Evolutionary conservation across 2,888 invertebrate species (phyloP), one percentile per base, ranked within the genome.

Genomic region (Monopis laevigella): DNA sequence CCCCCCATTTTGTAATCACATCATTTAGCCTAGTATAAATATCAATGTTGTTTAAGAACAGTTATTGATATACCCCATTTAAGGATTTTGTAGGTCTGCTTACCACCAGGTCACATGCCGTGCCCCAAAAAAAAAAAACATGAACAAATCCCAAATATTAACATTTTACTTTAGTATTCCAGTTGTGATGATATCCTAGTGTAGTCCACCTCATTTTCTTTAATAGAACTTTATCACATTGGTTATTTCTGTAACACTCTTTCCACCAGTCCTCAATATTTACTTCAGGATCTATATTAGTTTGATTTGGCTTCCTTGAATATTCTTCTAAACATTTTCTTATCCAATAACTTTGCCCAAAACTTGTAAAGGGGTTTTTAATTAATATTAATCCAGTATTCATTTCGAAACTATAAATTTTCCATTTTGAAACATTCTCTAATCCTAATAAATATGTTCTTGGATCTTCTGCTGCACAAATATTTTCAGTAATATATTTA

Each of bases 181-280:
- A 99, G 65, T 99, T 89, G 69, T 99, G 97, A 71, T 99, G 98
- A 63, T 97, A 98, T 10, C 99, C 99, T 24, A 98, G 70, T 0
- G 98, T 99, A 1, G 91, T 87, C 99, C 99, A 99, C 53, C 98
- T 81, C 52, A 99, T 66, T 44, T 80, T 77, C 45, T 70, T 78
- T 44, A 62, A 55, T 51, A 81, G 45, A 49, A 59, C 52, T 55
- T 65, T 55, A 55, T 78, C 50, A 64, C 67, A 51, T 51, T 62
- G 48, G 18, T 56, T 62, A 58, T 64, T 71, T 71, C 58, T 55
- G 59, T 75, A 65, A 58, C 84, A 83, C 48, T 75, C 67, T 48
- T 83, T 74, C 92, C 92, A 87, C 91, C 88, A 85, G 49, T 85
- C 73, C 55, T 82, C 67, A 39, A 62, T 43, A 47, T 53, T 41